These are phyloP conservation scores for Chelonus formosanus DNA, from an alignment of 2,888 invertebrate genomes.

Conservation along the genomic window DNA sequence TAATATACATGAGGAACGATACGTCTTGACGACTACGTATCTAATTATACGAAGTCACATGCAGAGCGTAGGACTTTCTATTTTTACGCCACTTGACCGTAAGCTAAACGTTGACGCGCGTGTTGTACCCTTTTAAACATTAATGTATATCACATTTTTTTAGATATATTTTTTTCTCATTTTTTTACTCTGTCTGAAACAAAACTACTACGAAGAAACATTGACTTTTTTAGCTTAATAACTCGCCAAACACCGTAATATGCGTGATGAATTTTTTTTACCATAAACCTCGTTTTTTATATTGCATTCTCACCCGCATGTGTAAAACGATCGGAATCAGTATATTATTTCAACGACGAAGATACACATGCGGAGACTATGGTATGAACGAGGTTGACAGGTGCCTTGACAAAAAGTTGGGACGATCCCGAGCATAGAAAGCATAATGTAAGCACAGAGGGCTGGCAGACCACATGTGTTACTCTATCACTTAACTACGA, in stretches of 20 bases:
- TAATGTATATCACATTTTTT: slow-evolving; percentile 31
- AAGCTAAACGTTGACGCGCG: slow-evolving; percentile 52
- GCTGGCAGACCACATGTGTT: slow-evolving; percentile 64
- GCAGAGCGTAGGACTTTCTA: slow-evolving; percentile 62
- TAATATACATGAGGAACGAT: slow-evolving; percentile 27
- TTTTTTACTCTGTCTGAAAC: slow-evolving; percentile 3
- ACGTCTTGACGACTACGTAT: slow-evolving; percentile 51
- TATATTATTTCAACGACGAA: slow-evolving; percentile 59
- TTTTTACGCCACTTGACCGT: slow-evolving; percentile 61
- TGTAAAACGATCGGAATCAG: slow-evolving; percentile 54
- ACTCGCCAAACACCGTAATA: slow-evolving; percentile 11
- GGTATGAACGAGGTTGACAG: slow-evolving; percentile 60
- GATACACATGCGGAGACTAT: slow-evolving; percentile 53
- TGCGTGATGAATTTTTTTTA: slow-evolving; percentile 17
- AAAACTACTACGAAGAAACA: not conserved
- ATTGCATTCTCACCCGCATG: slow-evolving; percentile 51
- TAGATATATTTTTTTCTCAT: slow-evolving; percentile 19
- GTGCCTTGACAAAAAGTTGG: slow-evolving; percentile 57
- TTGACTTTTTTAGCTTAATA: slow-evolving; percentile 16
- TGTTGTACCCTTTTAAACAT: slow-evolving; percentile 35
- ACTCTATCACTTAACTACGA: slow-evolving; percentile 60
- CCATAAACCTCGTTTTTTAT: slow-evolving; percentile 41
- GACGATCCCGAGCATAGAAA: slow-evolving; percentile 40
- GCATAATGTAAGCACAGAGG: slow-evolving; percentile 59
- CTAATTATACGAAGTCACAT: slow-evolving; percentile 64